Percentiles rank a stretch among this genome's conserved stretches.
Conservation (phyloP, 2,888 invertebrate species). For the Aporophyla nigra region DNA sequence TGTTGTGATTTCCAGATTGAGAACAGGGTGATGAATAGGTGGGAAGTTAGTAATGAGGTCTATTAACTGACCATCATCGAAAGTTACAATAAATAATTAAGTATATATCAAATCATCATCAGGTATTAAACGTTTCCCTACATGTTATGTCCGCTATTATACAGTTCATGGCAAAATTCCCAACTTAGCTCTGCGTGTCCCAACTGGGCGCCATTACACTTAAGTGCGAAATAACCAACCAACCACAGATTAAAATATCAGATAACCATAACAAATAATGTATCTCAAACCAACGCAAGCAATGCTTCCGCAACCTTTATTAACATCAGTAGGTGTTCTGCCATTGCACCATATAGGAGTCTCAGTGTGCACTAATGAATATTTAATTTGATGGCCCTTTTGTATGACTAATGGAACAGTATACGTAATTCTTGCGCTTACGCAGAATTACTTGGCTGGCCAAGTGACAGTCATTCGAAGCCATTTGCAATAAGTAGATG, state of each 20-base stretch:
- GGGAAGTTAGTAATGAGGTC: neutral
- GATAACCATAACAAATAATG: constrained; percentile 11
- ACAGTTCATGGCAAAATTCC: neutral
- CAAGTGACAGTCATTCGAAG: constrained; percentile 24
- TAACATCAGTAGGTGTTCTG: constrained; percentile 27
- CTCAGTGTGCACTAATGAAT: constrained; percentile 38
- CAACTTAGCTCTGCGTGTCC: neutral
- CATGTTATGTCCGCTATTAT: neutral
- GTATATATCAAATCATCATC: neutral
- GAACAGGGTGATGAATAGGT: neutral
- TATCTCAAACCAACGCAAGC: neutral
- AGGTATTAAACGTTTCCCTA: neutral
- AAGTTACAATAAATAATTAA: neutral
- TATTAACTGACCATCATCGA: neutral
- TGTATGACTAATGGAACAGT: constrained; percentile 40
- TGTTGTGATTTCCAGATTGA: neutral
- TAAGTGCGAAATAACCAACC: neutral
- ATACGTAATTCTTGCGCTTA: constrained; percentile 20
- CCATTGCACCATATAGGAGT: constrained; percentile 23
- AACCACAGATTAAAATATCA: neutral
- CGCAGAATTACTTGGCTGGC: constrained; percentile 21
- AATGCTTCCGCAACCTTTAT: constrained; percentile 29
- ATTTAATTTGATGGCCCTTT: constrained; percentile 42
- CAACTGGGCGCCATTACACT: constrained; percentile 45
- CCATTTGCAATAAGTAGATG: constrained; percentile 29